phyloP scores from a whole-genome alignment of 2,888 invertebrate species.

The Chymomyza fuscimana region DNA sequence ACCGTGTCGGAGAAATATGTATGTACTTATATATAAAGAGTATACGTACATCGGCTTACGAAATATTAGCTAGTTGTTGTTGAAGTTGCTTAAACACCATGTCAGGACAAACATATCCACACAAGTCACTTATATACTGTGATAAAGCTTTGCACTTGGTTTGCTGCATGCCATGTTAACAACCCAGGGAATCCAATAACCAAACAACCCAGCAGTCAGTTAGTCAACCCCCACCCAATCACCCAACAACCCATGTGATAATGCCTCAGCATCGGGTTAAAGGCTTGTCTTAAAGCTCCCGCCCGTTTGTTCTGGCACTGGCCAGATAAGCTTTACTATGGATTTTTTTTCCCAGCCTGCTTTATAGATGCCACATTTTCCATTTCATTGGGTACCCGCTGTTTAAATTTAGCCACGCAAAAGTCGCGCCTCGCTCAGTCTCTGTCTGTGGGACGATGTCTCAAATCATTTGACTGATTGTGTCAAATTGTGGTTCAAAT shows the following conservation, averaged over 20 bases:
- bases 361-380: constrained; percentile 47
- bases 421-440: constrained; percentile 25
- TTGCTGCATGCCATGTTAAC: constrained; percentile 26
- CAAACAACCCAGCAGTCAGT: neutral
- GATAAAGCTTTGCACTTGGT: constrained; percentile 36
- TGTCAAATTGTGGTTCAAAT: constrained; percentile 21
- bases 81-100: neutral
- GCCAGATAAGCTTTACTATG: constrained; percentile 64
- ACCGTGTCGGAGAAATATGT: too few species aligned
- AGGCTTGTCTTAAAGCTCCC: constrained; percentile 24
- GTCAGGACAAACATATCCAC: neutral
- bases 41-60: neutral
- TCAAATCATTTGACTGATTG: constrained; percentile 33
- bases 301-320: neutral
- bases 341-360: constrained; percentile 41
- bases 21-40: neutral
- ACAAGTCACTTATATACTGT: constrained; percentile 15
- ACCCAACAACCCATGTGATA: constrained; percentile 27
- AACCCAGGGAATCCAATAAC: neutral
- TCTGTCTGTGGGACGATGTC: neutral
- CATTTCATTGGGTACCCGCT: constrained; percentile 52
- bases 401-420: constrained; percentile 63
- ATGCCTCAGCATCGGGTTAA: constrained; percentile 31
- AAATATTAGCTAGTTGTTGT: neutral
- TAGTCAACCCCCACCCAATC: neutral